Base-by-base conservation (phyloP, 2,888 invertebrate genomes). In the Ectemnius lituratus region DNA sequence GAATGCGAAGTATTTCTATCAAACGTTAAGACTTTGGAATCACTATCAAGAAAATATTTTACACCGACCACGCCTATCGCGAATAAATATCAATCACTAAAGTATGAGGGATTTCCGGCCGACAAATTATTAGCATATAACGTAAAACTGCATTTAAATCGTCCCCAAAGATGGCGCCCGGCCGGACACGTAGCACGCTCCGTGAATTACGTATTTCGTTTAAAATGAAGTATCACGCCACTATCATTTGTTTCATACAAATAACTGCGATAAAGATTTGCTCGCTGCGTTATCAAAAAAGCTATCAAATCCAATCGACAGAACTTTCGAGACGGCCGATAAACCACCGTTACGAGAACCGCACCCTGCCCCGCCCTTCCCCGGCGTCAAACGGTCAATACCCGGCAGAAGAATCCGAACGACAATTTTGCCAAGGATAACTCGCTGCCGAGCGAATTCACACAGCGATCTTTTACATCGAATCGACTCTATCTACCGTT, bases 361-460 rank as follows among this genome's bases (percentile, higher is more conserved):
- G 89, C 90, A 90, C 90, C 90, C 90, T 89, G 90, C 89, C 90
- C 89, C 89, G 88, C 90, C 88, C 89, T 86, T 69, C 88, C 88
- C 89, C 87, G 88, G 88, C 83, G 77, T 81, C 75, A 73, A 86
- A 84, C 87, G 87, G 86, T 87, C 88, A 86, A 88, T 87, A 88
- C 79, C 86, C 81, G 72, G 56, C 62, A 64, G 16, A 52, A 16
- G 14, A 16, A 37, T 16, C 16, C 52, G n/a, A 52, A 2, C 4
- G 16, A 52, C 4, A 52, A 52, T 11, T 13, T 6, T 5, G 14
- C 52, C 16, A 52, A 52, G 13, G 52, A 52, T 37, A 37, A 6
- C 37, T 37, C 4, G 5, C 28, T 6, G 28, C 28, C 28, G 5
- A 37, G 37, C 37, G 37, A 37, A 37, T 37, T 37, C 37, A 37